Evolutionary conservation across 1,140 invertebrate species (phyloP).

Genomic region (Leptinotarsa lineolata): DNA sequence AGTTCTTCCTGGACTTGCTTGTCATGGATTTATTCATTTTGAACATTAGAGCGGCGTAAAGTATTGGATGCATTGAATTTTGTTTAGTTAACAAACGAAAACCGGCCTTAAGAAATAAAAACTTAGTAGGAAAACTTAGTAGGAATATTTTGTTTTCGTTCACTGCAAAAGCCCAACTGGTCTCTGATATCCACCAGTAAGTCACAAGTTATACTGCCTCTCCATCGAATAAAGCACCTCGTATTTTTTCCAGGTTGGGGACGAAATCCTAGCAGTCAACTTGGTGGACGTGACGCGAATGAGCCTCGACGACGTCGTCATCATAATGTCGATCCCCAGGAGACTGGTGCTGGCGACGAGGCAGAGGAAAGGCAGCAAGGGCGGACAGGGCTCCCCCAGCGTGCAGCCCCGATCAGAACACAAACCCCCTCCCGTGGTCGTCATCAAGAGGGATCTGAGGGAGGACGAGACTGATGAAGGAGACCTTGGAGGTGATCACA

Average conservation of each 20-base stretch:
- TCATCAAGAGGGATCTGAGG: slow-evolving; percentile 87
- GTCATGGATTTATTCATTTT: too few species aligned
- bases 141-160: too few species aligned
- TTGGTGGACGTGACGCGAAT: slow-evolving; percentile 95
- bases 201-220: too few species aligned
- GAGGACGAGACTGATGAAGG: slow-evolving; percentile 77
- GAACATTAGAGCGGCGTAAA: too few species aligned
- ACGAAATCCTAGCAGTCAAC: slow-evolving; percentile 98
- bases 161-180: too few species aligned
- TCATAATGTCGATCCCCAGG: slow-evolving; percentile 98
- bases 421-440: slow-evolving; percentile 89
- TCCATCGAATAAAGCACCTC: too few species aligned
- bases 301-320: slow-evolving; percentile 98
- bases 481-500: slow-evolving; percentile 60
- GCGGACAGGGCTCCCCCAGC: slow-evolving; percentile 68
- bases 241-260: slow-evolving; percentile 75
- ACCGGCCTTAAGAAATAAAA: too few species aligned
- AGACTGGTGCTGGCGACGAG: slow-evolving; percentile 91
- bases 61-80: too few species aligned
- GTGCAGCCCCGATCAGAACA: slow-evolving; percentile 74
- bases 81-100: too few species aligned
- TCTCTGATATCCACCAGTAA: too few species aligned
- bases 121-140: too few species aligned
- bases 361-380: slow-evolving; percentile 71
- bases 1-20: too few species aligned